Conservation (phyloP, 2,888 invertebrate genomes). For the Drosophila paracracens region DNA sequence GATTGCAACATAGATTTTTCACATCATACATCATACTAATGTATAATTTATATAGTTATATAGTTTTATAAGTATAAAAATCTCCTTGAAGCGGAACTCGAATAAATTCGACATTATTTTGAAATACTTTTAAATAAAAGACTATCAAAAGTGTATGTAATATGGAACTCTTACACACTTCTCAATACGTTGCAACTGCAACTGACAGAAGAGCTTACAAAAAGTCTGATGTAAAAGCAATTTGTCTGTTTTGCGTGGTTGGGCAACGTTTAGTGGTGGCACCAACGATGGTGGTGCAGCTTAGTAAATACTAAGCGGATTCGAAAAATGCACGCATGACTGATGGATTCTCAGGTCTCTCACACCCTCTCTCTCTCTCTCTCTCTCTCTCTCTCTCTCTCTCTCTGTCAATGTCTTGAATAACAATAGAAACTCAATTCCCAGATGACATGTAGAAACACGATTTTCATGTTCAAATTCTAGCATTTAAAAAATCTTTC, state of each 20-base stretch:
- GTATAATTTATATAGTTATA: not conserved
- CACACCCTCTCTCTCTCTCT: not conserved
- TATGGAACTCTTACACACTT: not conserved
- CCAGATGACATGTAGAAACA: not conserved
- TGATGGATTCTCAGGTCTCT: constrained; percentile 6
- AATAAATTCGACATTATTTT: not conserved
- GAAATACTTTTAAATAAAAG: not conserved
- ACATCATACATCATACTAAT: no score
- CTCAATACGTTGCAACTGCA: constrained; percentile 17
- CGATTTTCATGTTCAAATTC: not conserved
- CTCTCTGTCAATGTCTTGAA: constrained; percentile 20
- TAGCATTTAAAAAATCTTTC: not conserved
- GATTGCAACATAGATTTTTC: not conserved
- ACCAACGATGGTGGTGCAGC: constrained; percentile 12
- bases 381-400: no score
- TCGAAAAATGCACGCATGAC: constrained; percentile 33
- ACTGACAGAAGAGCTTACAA: constrained; percentile 56
- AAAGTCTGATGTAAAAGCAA: constrained; percentile 58
- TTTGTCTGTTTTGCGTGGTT: constrained; percentile 32
- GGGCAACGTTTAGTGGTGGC: constrained; percentile 2
- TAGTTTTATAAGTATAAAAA: no score
- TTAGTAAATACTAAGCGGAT: constrained; percentile 45
- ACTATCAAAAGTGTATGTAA: constrained; percentile 3
- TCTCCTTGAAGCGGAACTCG: not conserved
- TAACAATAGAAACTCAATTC: constrained; percentile 24